Percentiles rank a stretch among this genome's conserved stretches.
These are phyloP conservation scores for Calyptommatus sinebrachiatus DNA, from an alignment of 2,113 vertebrate genomes.

Conservation along the genomic window DNA sequence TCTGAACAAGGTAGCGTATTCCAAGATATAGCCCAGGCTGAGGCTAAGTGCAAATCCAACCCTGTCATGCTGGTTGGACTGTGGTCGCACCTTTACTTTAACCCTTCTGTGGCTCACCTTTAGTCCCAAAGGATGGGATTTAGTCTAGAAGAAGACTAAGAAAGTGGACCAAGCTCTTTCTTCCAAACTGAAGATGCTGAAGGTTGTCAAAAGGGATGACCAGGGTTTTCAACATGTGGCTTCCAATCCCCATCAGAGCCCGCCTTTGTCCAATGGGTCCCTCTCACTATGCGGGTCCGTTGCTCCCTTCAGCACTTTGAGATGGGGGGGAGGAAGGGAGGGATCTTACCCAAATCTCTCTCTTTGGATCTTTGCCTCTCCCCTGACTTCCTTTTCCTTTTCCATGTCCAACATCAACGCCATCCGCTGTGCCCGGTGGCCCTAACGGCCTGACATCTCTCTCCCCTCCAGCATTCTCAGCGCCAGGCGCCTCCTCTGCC, in stretches of 20 bases:
- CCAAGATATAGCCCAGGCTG: no score
- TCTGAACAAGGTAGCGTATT: no score
- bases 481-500: constrained; percentile 90
- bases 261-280: not conserved
- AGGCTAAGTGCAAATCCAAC: no score
- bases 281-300: not conserved
- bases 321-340: constrained; percentile 9
- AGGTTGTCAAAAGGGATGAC: no score
- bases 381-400: constrained; percentile 1
- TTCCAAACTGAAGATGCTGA: no score
- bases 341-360: not conserved
- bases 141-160: no score
- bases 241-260: not conserved
- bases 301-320: not conserved
- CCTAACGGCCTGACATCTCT: constrained; percentile 38
- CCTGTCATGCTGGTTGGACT: no score
- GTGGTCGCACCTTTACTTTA: no score
- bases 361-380: not conserved
- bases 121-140: no score
- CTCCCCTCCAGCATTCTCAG: constrained; percentile 85
- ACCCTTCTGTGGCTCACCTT: no score
- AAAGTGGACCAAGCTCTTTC: no score
- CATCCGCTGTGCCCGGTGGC: constrained; percentile 30
- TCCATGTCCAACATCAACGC: constrained; percentile 16
- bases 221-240: not conserved